A percentile compares a stretch with the other conserved stretches of the same genome.
Evolutionary conservation across 1,140 invertebrate species (phyloP).

Genomic region (Ditylenchus dipsaci): DNA sequence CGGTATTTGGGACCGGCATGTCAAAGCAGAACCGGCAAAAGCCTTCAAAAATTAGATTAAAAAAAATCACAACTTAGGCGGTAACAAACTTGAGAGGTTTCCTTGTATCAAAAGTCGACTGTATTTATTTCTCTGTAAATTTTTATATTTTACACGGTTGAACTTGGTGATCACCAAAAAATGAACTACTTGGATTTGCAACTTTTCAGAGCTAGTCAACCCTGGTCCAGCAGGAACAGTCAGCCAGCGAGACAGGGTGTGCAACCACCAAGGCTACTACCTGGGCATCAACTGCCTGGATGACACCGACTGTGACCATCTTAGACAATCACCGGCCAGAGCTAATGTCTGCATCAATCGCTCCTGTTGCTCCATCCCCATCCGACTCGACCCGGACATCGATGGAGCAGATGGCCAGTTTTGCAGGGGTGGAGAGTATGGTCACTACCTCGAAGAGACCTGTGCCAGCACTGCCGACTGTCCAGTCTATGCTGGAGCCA

Average conservation of each 20-base stretch:
- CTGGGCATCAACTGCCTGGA: not conserved
- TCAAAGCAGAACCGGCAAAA: no score
- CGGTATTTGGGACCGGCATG: no score
- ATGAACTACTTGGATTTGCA: no score
- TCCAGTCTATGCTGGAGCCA: not conserved
- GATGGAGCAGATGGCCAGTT: not conserved
- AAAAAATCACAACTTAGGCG: no score
- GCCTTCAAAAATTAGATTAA: no score
- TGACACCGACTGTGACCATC: not conserved
- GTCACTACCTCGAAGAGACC: not conserved
- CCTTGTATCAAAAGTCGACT: no score
- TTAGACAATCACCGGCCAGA: not conserved
- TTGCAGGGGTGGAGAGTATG: not conserved
- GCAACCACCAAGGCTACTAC: not conserved
- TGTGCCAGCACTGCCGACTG: not conserved
- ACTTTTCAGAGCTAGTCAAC: no score
- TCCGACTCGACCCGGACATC: not conserved
- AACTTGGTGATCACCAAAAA: no score
- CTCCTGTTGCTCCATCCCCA: not conserved
- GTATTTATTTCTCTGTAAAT: no score
- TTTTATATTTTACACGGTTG: no score
- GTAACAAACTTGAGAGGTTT: no score
- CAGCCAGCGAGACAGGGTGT: not conserved
- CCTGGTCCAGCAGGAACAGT: no score
- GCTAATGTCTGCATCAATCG: not conserved